phyloP scores from a whole-genome alignment of 2,888 invertebrate genomes.

The Calliphora vomitoria region DNA sequence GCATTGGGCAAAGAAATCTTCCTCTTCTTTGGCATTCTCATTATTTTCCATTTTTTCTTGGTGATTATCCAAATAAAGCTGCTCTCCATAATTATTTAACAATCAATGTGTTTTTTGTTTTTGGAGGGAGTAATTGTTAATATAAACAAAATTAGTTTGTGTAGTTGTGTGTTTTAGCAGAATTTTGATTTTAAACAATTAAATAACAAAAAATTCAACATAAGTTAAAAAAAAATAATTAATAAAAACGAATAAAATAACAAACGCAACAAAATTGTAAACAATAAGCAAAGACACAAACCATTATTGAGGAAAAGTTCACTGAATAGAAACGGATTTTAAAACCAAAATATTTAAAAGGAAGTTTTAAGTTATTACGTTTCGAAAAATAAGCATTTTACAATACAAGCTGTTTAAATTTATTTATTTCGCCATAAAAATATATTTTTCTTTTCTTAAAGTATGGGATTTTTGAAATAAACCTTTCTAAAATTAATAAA shows the following conservation, averaged over 20 bases:
- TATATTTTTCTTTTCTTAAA: too few relatives aligned
- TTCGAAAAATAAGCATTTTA: too few relatives aligned
- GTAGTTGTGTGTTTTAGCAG: conserved; percentile 27
- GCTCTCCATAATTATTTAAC: conserved; percentile 67
- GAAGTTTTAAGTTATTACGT: too few relatives aligned
- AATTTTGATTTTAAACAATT: conserved; percentile 39
- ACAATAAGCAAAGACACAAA: conserved; percentile 41
- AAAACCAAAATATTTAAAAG: too few relatives aligned
- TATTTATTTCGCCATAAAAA: too few relatives aligned
- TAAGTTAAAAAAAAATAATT: conserved; percentile 58
- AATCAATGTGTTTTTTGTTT: neutral
- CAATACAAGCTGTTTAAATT: too few relatives aligned
- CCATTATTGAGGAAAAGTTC: neutral
- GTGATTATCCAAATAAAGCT: conserved; percentile 90
- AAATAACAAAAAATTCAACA: conserved; percentile 30
- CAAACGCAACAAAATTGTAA: conserved; percentile 34
- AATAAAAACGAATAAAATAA: conserved; percentile 47
- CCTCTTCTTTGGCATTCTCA: conserved; percentile 87
- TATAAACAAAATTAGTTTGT: conserved; percentile 10
- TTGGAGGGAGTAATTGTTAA: neutral
- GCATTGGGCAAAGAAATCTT: conserved; percentile 96
- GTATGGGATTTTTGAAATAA: too few relatives aligned
- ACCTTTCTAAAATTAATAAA: too few relatives aligned
- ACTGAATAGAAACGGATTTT: too few relatives aligned
- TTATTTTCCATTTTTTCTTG: conserved; percentile 86